Base-by-base conservation (phyloP, 2,888 invertebrate species). In the Drosophila conformis region DNA sequence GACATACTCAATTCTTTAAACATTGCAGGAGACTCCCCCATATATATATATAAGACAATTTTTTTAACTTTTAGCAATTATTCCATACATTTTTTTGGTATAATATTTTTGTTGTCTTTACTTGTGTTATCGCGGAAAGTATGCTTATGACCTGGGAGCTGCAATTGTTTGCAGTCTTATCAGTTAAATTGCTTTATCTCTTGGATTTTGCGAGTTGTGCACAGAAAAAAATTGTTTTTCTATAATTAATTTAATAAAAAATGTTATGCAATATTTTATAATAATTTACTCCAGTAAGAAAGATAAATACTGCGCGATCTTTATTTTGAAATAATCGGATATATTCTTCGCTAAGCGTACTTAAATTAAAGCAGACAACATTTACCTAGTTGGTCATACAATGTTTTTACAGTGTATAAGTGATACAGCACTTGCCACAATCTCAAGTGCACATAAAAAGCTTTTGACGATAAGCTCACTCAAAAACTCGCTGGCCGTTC, bases 1-100 rank as follows among this genome's bases (percentile, higher is more conserved):
- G 59, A 21, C 77, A 76, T 11, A 84, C 92, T 1, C 72, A 91
- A 40, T 59, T 89, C 48, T 83, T 78, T 46, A 40, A 77, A 29
- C 71, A 72, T 27, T 90, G 67, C 33, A 63, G 74, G 68, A 6
- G 75, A 72, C 7, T 10, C 76, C 80, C 1, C 62, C 88, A 0
- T 86, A 90, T 56, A 49, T 29, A 46, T 58, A 4, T 8, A 35
- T 35, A 35, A 13, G 4, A 35, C 1, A 13, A 0, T 35, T 35
- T 33, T 11, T 33, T 11, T 0, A 18, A 7, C 3, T 36, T 36
- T 36, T 15, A 18, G 36, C 36, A 36, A 36, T 7, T 7, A 6
- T 36, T 36, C 7, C 1, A 36, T 18, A 3, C 1, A 18, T 18
- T n/a, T 13, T 27, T 29, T 27, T 27, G 2, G 6, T 6, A 13